Conservation (phyloP, 2,888 invertebrate species). For the Andricus curvator region DNA sequence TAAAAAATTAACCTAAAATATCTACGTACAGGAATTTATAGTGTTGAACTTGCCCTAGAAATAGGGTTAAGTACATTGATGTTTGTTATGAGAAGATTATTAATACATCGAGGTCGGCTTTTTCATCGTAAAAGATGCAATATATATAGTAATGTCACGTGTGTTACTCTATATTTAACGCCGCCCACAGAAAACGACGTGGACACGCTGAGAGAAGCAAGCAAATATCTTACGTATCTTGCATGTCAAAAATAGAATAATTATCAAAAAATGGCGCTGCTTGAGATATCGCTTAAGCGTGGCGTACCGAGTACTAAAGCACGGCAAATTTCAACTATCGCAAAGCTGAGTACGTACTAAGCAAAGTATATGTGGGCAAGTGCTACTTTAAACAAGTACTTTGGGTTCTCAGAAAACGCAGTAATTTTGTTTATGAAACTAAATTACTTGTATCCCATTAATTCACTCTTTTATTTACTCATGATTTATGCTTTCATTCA, state of each 20-base stretch:
- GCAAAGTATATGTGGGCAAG: slow-evolving; percentile 16
- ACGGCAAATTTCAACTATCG: slow-evolving; percentile 15
- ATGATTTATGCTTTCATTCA: not conserved
- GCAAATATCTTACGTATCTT: slow-evolving; percentile 38
- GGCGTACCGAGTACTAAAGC: not conserved
- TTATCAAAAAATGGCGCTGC: slow-evolving; percentile 1
- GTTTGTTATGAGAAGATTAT: slow-evolving; percentile 32
- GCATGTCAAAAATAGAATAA: slow-evolving; percentile 27
- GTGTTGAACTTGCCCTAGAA: slow-evolving; percentile 30
- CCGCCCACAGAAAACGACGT: slow-evolving; percentile 32
- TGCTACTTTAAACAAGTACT: slow-evolving; percentile 6
- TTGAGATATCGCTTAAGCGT: not conserved
- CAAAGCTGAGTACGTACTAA: slow-evolving; percentile 23
- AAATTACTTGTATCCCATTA: slow-evolving; percentile 12
- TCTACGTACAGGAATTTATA: not conserved
- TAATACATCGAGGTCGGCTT: slow-evolving; percentile 28
- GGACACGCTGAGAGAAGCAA: slow-evolving; percentile 31
- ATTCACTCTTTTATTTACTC: not conserved
- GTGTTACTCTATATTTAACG: slow-evolving; percentile 33
- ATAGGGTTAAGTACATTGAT: slow-evolving; percentile 18
- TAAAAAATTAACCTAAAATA: not conserved
- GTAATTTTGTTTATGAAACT: slow-evolving; percentile 8
- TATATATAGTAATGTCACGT: slow-evolving; percentile 37
- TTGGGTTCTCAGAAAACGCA: slow-evolving; percentile 8
- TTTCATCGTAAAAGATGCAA: slow-evolving; percentile 32